Percentiles rank a stretch among this genome's conserved stretches.
phyloP scores from a whole-genome alignment of 2,113 vertebrate species.

The Prinia subflava region DNA sequence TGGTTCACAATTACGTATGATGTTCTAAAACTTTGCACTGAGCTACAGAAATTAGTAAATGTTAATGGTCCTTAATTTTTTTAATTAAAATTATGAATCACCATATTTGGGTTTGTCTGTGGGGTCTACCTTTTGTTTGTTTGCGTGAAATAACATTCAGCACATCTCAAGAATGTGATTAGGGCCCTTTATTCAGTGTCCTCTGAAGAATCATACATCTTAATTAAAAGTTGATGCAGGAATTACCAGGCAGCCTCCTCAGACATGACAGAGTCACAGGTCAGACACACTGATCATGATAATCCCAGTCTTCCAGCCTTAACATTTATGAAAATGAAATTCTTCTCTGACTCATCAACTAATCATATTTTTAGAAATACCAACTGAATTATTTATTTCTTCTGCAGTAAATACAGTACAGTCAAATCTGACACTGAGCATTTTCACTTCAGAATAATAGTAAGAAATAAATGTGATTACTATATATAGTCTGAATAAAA shows the following conservation, averaged over 20 bases:
- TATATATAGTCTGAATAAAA: background rate
- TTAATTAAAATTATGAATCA: background rate
- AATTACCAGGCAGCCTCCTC: background rate
- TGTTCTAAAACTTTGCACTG: background rate
- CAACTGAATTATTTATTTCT: conserved; percentile 27
- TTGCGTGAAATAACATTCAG: background rate
- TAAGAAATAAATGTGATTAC: background rate
- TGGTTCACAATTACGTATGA: background rate
- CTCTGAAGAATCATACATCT: background rate
- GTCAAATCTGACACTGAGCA: background rate
- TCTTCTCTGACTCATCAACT: conserved; percentile 41
- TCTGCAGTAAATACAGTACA: background rate
- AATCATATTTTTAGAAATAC: conserved; percentile 47
- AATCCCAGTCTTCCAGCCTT: background rate
- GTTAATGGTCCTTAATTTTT: background rate
- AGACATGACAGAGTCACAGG: background rate
- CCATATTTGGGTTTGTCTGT: background rate
- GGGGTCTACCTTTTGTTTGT: background rate
- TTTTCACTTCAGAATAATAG: background rate
- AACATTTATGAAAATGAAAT: conserved; percentile 21
- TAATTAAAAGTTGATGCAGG: background rate
- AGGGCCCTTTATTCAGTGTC: background rate
- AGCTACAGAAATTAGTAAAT: background rate
- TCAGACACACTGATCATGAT: background rate
- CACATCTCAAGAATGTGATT: background rate